Base-by-base conservation (phyloP, 2,888 invertebrate genomes). In the Pandemis heparana region DNA sequence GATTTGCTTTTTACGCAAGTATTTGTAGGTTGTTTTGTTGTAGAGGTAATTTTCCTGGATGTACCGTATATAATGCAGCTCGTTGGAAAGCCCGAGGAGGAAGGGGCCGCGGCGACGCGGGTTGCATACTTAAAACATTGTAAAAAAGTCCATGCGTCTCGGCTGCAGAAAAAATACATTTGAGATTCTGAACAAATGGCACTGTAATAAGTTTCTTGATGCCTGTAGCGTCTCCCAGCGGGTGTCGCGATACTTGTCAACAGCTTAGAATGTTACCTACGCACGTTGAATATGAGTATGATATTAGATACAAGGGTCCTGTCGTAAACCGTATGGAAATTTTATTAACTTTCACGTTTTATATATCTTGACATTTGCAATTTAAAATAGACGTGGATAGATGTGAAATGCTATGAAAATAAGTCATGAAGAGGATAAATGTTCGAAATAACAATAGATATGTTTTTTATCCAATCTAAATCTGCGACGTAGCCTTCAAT, bases 51-150 rank as follows among this genome's bases (percentile, higher is more conserved):
- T 74, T 74, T 65, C 65, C 18, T 75, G 62, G 70, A 63, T 73
- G 78, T 82, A 78, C 79, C 83, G 78, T 83, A 87, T 85, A 89
- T 89, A 89, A 91, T 89, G 90, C 90, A 89, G 81, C 84, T 77
- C 83, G 81, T 64, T 64, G 53, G 61, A 32, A 66, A 74, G 68
- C 46, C 70, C 65, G 62, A 76, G 66, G 71, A 63, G 78, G 69
- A 61, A 72, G 48, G 79, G 71, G 85, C 83, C 80, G 79, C 77
- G 74, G 68, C 65, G 68, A 87, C 92, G 91, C 85, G 89, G 77
- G 78, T 83, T 83, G 92, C 85, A 92, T 92, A 85, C 80, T 83
- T 85, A 88, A 90, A 85, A 83, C 79, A 82, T 79, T 74, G 83
- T 86, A 86, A 91, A 70, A 91, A 91, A 89, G 85, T 86, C 86